Base-by-base conservation (phyloP, 2,888 invertebrate genomes). In the Stenichneumon culpator region DNA sequence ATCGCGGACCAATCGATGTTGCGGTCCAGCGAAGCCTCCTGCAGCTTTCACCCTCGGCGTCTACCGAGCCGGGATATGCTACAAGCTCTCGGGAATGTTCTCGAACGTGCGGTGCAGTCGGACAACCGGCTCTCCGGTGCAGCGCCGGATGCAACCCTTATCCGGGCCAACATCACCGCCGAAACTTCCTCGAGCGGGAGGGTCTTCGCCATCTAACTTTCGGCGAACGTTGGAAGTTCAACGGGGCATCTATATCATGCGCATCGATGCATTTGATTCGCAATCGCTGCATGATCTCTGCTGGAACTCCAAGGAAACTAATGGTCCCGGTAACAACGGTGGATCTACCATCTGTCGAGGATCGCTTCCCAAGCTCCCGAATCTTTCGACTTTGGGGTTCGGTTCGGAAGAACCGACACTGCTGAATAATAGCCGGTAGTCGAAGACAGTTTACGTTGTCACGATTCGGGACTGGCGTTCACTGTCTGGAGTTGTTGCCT, bases 41-140 rank as follows among this genome's bases (percentile, higher is more conserved):
- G 54, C 83, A 79, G 86, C 79, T 84, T 83, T 65, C 60, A 25
- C 57, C 68, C n/a, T 44, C 44, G 65, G 86, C 54, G 63, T 74
- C 75, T 74, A 54, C 50, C 79, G 68, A 65, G 28, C 54, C 39
- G 50, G 44, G 72, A 63, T 28, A 28, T 2, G 65, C 75, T 67
- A 14, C 22, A 47, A 81, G 63, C 85, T 85, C 74, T 65, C 32
- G 39, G 44, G 65, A 47, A 78, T 14, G 60, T 63, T 63, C 32
- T 0, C 16, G 11, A 63, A 16, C 60, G 60, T 28, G 60, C 28
- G 60, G 32, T 32, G 28, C 28, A 63, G 60, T 63, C 32, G 28
- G 6, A 36, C 68, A 73, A 82, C 74, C 82, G 54, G 73, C 63
- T 83, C 69, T 44, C 36, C 44, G 44, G 50, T 70, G 68, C 60